phyloP scores from a whole-genome alignment of 1,140 invertebrate genomes.

The Drosophila sp. region DNA sequence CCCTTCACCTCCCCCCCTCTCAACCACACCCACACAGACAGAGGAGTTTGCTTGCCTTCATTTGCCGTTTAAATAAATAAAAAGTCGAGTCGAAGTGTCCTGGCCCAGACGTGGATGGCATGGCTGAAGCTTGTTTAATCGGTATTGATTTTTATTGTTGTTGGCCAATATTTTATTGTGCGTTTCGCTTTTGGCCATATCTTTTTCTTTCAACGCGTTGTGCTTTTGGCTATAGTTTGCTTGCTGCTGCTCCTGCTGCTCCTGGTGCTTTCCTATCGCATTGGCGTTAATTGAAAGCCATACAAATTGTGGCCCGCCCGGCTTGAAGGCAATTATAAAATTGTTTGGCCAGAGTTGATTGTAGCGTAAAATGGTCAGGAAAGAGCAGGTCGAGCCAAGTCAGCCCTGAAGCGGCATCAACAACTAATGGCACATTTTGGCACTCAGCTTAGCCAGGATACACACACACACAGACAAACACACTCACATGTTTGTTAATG shows the following conservation, averaged over 20 bases:
- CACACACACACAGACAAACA: constrained; percentile 14
- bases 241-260: background rate
- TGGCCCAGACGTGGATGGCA: constrained; percentile 28
- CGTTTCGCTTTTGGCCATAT: constrained; percentile 43
- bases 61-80: constrained; percentile 50
- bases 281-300: constrained; percentile 78
- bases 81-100: constrained; percentile 19
- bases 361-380: constrained; percentile 59
- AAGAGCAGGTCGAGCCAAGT: background rate
- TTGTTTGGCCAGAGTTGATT: constrained; percentile 66
- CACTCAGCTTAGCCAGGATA: constrained; percentile 15
- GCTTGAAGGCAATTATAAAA: constrained; percentile 75
- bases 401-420: constrained; percentile 17
- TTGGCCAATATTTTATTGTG: constrained; percentile 73
- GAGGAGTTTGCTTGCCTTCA: background rate
- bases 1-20: background rate
- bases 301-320: constrained; percentile 68
- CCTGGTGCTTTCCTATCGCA: background rate
- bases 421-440: constrained; percentile 34
- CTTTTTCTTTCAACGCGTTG: constrained; percentile 35
- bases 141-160: constrained; percentile 61
- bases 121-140: constrained; percentile 39
- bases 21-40: background rate
- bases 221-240: constrained; percentile 22
- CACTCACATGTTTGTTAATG: constrained; percentile 21